Conservation (phyloP, 2,888 invertebrate genomes). For the Catonia carolina region DNA sequence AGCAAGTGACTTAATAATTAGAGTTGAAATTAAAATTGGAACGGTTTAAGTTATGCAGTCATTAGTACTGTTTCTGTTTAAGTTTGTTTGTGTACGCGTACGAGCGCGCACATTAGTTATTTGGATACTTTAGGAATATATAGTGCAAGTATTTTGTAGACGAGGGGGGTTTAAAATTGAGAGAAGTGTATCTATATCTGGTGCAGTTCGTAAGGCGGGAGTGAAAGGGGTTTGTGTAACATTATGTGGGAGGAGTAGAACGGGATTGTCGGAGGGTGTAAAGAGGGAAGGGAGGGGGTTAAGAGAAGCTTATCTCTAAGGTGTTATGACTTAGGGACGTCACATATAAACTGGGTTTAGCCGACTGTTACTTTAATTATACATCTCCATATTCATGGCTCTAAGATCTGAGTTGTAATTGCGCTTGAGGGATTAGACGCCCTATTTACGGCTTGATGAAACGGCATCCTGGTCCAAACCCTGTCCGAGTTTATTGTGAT, state of each 20-base stretch:
- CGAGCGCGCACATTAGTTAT: too few species aligned
- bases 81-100: too few species aligned
- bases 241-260: background rate
- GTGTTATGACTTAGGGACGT: conserved; percentile 1
- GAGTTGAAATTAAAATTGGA: too few species aligned
- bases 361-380: conserved; percentile 15
- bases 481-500: conserved; percentile 14
- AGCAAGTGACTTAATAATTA: too few species aligned
- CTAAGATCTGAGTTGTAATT: conserved; percentile 12
- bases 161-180: too few species aligned
- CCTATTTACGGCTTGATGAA: conserved; percentile 10
- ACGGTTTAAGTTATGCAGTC: too few species aligned
- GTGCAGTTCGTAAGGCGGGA: too few species aligned
- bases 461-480: background rate
- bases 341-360: conserved; percentile 6
- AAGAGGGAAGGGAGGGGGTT: background rate
- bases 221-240: too few species aligned
- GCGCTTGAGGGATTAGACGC: conserved; percentile 10
- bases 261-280: background rate
- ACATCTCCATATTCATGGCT: conserved; percentile 13
- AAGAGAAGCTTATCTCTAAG: conserved; percentile 1
- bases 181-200: too few species aligned
- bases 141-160: too few species aligned
- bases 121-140: too few species aligned
- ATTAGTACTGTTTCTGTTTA: too few species aligned